These are phyloP conservation scores for Selene dorsalis DNA, from an alignment of 2,797 vertebrate species.

Conservation along the genomic window DNA sequence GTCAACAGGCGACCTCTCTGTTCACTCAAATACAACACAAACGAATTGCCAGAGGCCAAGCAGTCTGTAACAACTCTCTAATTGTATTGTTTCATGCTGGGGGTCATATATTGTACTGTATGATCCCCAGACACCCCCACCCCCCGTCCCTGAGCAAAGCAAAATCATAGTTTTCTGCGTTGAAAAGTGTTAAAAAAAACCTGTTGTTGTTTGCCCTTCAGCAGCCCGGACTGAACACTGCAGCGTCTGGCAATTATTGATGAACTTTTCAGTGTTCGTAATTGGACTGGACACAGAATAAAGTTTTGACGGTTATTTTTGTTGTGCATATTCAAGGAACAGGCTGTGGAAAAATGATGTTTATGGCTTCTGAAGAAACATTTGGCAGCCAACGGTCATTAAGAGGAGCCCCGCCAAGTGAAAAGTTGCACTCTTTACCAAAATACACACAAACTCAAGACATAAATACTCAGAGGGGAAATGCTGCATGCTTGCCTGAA, in stretches of 20 bases:
- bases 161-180: slow-evolving; percentile 38
- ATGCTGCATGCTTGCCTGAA: slow-evolving; percentile 76
- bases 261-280: slow-evolving; percentile 77
- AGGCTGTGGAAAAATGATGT: slow-evolving; percentile 80
- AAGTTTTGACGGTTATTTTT: slow-evolving; percentile 79
- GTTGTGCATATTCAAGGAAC: slow-evolving; percentile 78
- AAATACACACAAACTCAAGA: slow-evolving; percentile 77
- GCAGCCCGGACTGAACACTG: slow-evolving; percentile 57
- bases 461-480: slow-evolving; percentile 78
- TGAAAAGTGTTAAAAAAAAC: slow-evolving; percentile 41
- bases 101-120: slow-evolving; percentile 29
- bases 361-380: slow-evolving; percentile 82
- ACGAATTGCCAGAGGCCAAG: slow-evolving; percentile 26
- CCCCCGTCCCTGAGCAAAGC: not conserved
- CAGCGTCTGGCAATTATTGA: slow-evolving; percentile 60
- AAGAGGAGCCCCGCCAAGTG: slow-evolving; percentile 81
- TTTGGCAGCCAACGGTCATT: slow-evolving; percentile 83
- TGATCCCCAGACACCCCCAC: slow-evolving; percentile 22
- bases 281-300: slow-evolving; percentile 84
- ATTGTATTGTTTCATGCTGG: slow-evolving; percentile 41
- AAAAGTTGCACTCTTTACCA: slow-evolving; percentile 82
- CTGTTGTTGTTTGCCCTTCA: slow-evolving; percentile 58
- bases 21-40: slow-evolving; percentile 10
- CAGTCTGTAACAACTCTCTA: not conserved
- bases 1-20: slow-evolving; percentile 28